These are phyloP conservation scores for Arnoldichthys spilopterus DNA, from an alignment of 2,797 vertebrate genomes.

Conservation along the genomic window DNA sequence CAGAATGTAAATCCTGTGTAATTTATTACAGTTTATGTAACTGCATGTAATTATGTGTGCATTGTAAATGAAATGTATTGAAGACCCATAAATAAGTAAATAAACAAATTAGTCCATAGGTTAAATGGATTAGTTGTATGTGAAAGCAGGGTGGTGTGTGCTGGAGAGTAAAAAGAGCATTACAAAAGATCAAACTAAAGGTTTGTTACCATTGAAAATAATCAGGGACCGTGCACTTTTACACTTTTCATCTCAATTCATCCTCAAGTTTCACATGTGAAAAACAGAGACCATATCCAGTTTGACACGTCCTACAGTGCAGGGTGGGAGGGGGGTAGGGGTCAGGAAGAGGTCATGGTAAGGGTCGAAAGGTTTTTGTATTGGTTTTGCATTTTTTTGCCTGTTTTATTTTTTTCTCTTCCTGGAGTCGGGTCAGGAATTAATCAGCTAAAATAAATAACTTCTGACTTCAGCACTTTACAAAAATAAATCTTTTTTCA, in stretches of 20 bases:
- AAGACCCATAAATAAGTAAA: too few species aligned
- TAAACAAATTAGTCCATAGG: too few species aligned
- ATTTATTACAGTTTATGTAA: too few species aligned
- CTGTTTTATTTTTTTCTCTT: background rate
- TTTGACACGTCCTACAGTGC: background rate
- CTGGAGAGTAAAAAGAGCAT: too few species aligned
- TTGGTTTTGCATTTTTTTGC: conserved; percentile 1
- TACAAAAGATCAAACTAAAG: too few species aligned
- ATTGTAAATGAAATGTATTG: too few species aligned
- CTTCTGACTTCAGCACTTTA: conserved; percentile 13
- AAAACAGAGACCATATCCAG: too few species aligned
- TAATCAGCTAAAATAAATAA: conserved; percentile 42
- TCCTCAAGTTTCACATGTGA: background rate
- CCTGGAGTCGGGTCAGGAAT: conserved; percentile 32
- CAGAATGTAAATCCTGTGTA: too few species aligned
- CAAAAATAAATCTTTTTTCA: conserved; percentile 33
- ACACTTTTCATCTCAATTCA: background rate
- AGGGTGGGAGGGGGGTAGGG: background rate
- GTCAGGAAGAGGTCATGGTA: background rate
- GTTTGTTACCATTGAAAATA: too few species aligned
- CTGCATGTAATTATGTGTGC: too few species aligned
- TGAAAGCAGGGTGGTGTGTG: too few species aligned
- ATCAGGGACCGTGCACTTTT: background rate
- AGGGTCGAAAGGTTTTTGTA: background rate
- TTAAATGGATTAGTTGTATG: too few species aligned